phyloP scores from a whole-genome alignment of 2,113 vertebrate genomes.

The Oostethus manadensis region DNA sequence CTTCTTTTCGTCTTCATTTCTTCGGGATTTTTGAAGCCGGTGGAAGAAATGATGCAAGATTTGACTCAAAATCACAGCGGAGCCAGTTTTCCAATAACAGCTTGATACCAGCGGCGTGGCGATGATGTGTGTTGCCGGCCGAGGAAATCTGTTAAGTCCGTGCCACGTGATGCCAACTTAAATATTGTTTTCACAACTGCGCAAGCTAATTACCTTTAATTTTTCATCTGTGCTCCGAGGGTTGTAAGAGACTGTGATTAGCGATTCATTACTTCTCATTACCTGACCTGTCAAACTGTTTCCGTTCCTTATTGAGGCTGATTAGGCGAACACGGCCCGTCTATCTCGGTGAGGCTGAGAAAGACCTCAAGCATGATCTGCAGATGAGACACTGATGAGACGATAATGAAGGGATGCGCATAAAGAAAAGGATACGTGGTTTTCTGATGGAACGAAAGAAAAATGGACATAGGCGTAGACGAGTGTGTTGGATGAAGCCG shows the following conservation, averaged over 20 bases:
- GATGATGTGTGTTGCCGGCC: constrained; percentile 57
- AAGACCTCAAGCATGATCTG: constrained; percentile 49
- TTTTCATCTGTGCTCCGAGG: constrained; percentile 69
- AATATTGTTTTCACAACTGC: constrained; percentile 72
- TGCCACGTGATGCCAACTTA: constrained; percentile 65
- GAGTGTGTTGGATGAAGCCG: not conserved
- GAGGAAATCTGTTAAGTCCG: constrained; percentile 60
- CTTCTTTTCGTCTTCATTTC: constrained; percentile 12
- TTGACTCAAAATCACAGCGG: constrained; percentile 54
- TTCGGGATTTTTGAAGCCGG: constrained; percentile 17
- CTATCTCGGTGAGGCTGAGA: constrained; percentile 48
- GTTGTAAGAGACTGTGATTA: constrained; percentile 65
- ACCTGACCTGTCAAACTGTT: constrained; percentile 71
- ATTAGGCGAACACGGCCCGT: constrained; percentile 65
- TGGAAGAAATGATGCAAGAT: constrained; percentile 32
- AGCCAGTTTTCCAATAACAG: constrained; percentile 56
- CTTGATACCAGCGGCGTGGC: constrained; percentile 52
- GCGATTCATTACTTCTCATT: constrained; percentile 74
- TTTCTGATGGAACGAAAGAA: not conserved
- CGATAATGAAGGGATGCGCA: constrained; percentile 1
- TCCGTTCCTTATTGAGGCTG: constrained; percentile 73
- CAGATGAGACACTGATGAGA: constrained; percentile 23
- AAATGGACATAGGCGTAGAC: not conserved
- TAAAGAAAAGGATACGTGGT: not conserved
- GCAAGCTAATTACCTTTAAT: constrained; percentile 73